These are phyloP conservation scores for Tragopan temminckii DNA, from an alignment of 2,797 vertebrate species.

Conservation along the genomic window DNA sequence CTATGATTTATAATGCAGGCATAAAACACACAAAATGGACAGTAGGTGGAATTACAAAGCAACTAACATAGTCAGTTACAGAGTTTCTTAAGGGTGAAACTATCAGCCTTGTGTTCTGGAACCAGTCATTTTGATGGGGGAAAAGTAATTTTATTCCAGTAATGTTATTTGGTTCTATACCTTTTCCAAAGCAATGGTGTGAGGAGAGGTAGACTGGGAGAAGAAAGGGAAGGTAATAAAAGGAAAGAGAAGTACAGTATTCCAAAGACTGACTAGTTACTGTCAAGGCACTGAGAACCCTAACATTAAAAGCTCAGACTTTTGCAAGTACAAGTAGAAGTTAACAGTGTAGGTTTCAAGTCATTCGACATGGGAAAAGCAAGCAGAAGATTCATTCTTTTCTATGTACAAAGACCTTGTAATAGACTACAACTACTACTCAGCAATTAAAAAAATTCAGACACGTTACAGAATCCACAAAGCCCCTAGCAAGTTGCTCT, in stretches of 20 bases:
- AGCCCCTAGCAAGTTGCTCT: slow-evolving; percentile 51
- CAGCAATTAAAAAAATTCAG: slow-evolving; percentile 26
- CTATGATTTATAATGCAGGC: neutral
- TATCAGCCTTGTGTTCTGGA: neutral
- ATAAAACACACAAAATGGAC: rapidly evolving
- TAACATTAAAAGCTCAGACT: slow-evolving; percentile 51
- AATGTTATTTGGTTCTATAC: neutral
- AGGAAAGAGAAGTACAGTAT: slow-evolving; percentile 25
- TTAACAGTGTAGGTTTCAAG: slow-evolving; percentile 56
- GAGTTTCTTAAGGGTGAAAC: neutral
- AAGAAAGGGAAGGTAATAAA: neutral
- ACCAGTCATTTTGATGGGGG: neutral
- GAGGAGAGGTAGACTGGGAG: neutral
- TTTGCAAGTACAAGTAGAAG: slow-evolving; percentile 2
- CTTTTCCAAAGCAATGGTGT: neutral
- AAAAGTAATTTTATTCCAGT: neutral
- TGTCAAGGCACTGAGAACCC: slow-evolving; percentile 75
- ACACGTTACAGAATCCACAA: slow-evolving; percentile 20
- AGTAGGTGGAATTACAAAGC: neutral
- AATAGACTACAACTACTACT: slow-evolving; percentile 15
- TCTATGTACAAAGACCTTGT: slow-evolving; percentile 7
- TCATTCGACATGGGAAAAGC: slow-evolving; percentile 9
- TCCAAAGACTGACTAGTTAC: slow-evolving; percentile 34
- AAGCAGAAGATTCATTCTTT: slow-evolving; percentile 23
- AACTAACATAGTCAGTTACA: neutral